Evolutionary conservation across 2,888 invertebrate species (phyloP).

Genomic region (Callyntrura sp.): DNA sequence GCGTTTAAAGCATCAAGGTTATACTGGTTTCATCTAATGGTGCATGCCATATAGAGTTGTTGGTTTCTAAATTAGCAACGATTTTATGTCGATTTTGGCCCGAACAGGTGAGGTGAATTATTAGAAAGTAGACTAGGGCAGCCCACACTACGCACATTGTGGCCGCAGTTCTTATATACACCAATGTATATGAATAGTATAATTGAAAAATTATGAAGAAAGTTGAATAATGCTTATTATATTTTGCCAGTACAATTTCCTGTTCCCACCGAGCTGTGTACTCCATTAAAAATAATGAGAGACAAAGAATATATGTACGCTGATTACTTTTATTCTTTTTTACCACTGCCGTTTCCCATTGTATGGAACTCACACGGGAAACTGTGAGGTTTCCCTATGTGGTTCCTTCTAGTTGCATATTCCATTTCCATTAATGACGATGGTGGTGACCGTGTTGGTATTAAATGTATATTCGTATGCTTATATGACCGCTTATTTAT

Average conservation of each 20-base stretch:
- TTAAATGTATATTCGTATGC: background rate
- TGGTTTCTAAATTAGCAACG: too few relatives aligned
- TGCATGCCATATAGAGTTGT: too few relatives aligned
- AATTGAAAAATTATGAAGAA: too few relatives aligned
- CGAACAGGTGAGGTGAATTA: too few relatives aligned
- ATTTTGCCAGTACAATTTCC: background rate
- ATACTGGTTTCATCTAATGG: too few relatives aligned
- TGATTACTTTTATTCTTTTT: background rate
- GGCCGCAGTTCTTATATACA: too few relatives aligned
- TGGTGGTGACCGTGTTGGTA: background rate
- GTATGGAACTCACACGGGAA: background rate
- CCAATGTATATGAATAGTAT: too few relatives aligned
- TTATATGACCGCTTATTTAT: background rate
- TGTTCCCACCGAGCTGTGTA: background rate
- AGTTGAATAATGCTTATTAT: too few relatives aligned
- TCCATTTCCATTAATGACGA: background rate
- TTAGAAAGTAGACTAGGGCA: too few relatives aligned
- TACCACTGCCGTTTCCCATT: background rate
- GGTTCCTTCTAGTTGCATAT: constrained; percentile 21
- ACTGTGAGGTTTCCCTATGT: constrained; percentile 16
- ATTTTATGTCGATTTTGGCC: too few relatives aligned
- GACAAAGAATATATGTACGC: background rate
- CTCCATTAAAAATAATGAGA: background rate
- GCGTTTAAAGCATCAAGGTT: too few relatives aligned
- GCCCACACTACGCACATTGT: too few relatives aligned